A percentile compares a stretch with the other conserved stretches of the same genome.
Conservation (phyloP, 1,140 invertebrate genomes). For the Aplysia californica region DNA sequence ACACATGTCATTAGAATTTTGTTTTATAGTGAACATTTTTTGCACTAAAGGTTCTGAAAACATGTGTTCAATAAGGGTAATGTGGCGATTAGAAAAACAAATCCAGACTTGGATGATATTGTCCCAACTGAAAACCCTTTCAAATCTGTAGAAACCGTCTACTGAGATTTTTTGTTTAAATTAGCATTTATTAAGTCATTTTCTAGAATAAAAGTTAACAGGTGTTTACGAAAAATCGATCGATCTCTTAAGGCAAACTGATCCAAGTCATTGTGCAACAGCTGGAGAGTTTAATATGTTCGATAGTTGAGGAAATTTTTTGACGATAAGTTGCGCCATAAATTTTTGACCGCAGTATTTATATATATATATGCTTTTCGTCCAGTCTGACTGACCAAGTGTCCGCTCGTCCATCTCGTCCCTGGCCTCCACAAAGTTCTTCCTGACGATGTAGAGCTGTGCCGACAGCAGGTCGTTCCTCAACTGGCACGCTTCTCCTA, state of each 20-base stretch:
- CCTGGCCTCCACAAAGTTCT: constrained; percentile 3
- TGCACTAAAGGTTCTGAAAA: no score
- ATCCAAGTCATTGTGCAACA: no score
- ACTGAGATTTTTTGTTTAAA: no score
- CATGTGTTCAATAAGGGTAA: no score
- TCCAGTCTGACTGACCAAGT: not conserved
- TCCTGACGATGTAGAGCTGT: not conserved
- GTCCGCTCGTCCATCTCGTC: not conserved
- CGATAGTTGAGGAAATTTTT: no score
- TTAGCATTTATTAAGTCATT: not conserved
- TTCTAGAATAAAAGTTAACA: not conserved
- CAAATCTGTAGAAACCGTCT: no score
- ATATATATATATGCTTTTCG: constrained; percentile 15
- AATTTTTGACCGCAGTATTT: not conserved
- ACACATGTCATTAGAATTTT: no score
- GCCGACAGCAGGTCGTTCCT: not conserved
- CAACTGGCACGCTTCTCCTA: not conserved
- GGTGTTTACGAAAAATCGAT: constrained; percentile 5
- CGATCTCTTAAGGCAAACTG: not conserved
- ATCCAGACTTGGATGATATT: no score
- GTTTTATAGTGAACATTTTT: no score
- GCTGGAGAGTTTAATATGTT: no score
- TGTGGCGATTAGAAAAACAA: no score
- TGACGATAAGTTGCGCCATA: no score
- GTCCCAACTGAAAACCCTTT: not conserved